Evolutionary conservation across 2,113 vertebrate species (phyloP).

Genomic region (Ceyx margarethae): DNA sequence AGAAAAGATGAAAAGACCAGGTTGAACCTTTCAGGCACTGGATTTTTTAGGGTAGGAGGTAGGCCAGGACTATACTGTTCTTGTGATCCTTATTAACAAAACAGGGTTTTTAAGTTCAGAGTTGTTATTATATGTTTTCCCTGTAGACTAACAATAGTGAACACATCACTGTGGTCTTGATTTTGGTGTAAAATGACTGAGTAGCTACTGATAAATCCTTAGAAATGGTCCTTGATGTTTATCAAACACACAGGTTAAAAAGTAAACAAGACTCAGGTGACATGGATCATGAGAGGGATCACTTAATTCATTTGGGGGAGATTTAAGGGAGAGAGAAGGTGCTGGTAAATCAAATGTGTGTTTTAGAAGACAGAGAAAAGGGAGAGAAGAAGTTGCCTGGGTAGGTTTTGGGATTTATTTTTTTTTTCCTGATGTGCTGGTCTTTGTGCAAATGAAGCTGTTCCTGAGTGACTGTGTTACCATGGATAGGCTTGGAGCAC

Average conservation of each 20-base stretch:
- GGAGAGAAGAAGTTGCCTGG: not conserved
- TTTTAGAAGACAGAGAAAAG: not conserved
- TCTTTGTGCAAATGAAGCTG: not conserved
- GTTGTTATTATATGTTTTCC: not conserved
- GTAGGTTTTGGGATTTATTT: fast-evolving
- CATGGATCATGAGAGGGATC: not conserved
- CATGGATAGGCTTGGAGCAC: not conserved
- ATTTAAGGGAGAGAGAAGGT: not conserved
- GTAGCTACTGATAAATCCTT: not conserved
- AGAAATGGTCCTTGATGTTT: not conserved
- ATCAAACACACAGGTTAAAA: not conserved
- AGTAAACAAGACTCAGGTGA: not conserved
- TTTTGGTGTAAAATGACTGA: not conserved
- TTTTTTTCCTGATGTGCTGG: not conserved
- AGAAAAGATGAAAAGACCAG: not conserved
- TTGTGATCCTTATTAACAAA: not conserved
- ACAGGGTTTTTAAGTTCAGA: not conserved
- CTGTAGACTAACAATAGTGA: not conserved
- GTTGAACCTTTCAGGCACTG: not conserved
- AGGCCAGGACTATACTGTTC: not conserved
- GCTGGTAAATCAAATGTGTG: not conserved
- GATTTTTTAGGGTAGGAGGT: not conserved
- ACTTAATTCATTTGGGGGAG: not conserved
- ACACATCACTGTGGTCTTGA: not conserved
- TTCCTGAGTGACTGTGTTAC: not conserved